phyloP scores from a whole-genome alignment of 2,113 vertebrate genomes.

The Pogonocichla stellata region DNA sequence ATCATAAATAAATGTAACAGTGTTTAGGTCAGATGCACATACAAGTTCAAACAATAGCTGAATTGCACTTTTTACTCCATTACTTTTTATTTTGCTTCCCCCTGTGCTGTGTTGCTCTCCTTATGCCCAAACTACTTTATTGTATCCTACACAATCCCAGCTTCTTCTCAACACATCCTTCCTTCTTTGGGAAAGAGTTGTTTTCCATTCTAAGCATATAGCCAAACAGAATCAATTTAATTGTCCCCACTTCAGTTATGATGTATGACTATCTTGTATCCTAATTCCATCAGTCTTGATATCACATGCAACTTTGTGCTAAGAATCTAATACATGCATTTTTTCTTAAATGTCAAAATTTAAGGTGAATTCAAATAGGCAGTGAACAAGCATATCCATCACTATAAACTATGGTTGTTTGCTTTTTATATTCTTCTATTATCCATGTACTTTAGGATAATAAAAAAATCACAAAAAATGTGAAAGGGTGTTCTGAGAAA shows the following conservation, averaged over 20 bases:
- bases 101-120: neutral
- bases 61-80: neutral
- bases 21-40: neutral
- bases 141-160: neutral
- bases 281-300: neutral
- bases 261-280: neutral
- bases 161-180: neutral
- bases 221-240: neutral
- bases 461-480: neutral
- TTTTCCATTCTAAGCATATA: neutral
- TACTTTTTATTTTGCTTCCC: neutral
- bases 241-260: slow-evolving; percentile 18
- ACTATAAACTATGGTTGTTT: slow-evolving; percentile 7
- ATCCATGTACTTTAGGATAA: neutral
- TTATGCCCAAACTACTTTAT: neutral
- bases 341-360: slow-evolving; percentile 25
- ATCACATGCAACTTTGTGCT: neutral
- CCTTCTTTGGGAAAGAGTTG: neutral
- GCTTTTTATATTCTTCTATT: neutral
- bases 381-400: neutral
- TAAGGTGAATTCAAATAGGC: neutral
- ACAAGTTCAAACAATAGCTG: neutral
- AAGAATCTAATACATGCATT: neutral
- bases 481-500: neutral
- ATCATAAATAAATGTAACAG: neutral